Percentiles rank a stretch among this genome's conserved stretches.
Evolutionary conservation across 2,113 vertebrate species (phyloP).

Genomic region (Semicossyphus pulcher): DNA sequence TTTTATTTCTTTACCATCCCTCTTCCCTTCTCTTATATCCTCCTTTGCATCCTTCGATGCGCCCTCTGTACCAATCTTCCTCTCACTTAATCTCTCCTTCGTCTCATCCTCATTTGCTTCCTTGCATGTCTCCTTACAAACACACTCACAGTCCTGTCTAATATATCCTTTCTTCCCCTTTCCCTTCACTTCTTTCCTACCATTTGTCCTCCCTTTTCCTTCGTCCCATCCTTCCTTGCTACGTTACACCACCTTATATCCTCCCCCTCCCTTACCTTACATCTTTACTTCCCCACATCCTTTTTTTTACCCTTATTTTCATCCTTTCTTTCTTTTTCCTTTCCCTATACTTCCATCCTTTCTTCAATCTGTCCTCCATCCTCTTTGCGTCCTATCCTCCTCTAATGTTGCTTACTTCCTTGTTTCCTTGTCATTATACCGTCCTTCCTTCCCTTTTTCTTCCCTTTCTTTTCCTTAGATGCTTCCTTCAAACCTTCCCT

Average conservation of each 20-base stretch:
- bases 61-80: too few relatives aligned
- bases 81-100: too few relatives aligned
- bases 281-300: not conserved
- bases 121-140: not conserved
- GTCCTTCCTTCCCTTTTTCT: not conserved
- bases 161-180: not conserved
- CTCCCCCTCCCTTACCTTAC: too few relatives aligned
- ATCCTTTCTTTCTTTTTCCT: not conserved
- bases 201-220: not conserved
- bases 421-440: too few relatives aligned
- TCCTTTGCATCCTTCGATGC: too few relatives aligned
- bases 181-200: not conserved
- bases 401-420: not conserved
- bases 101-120: not conserved
- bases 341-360: not conserved
- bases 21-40: not conserved
- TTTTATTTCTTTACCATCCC: too few relatives aligned
- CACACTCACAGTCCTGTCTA: not conserved
- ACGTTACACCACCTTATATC: too few relatives aligned
- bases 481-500: too few relatives aligned
- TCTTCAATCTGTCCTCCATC: too few relatives aligned
- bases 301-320: not conserved
- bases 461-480: not conserved
- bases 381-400: not conserved
- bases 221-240: not conserved